Conservation (phyloP, 2,797 vertebrate species). For the Poecilia picta region DNA sequence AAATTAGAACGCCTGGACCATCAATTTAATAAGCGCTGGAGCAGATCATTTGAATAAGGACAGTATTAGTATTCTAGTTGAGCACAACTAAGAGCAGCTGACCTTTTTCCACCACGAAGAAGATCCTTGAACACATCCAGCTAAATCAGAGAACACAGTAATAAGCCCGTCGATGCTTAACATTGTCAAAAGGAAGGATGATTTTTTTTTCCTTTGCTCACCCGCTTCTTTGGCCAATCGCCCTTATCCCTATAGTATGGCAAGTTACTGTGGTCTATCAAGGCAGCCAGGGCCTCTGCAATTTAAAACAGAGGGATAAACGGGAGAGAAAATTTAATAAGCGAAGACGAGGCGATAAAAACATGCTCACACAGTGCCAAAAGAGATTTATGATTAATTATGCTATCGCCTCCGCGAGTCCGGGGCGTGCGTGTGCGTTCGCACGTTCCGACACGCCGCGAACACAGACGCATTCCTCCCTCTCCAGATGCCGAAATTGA, state of each 20-base stretch:
- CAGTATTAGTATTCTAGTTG: slow-evolving; percentile 97
- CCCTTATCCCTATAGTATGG: slow-evolving; percentile 52
- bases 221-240: slow-evolving; percentile 43
- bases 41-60: slow-evolving; percentile 99
- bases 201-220: slow-evolving; percentile 33
- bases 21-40: slow-evolving; percentile 98
- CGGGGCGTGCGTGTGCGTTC: slow-evolving; percentile 47
- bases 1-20: slow-evolving; percentile 96
- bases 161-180: slow-evolving; percentile 92
- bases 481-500: slow-evolving; percentile 82
- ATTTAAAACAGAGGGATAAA: slow-evolving; percentile 59
- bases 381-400: slow-evolving; percentile 78
- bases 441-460: slow-evolving; percentile 14
- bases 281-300: slow-evolving; percentile 72
- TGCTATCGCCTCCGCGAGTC: slow-evolving; percentile 58
- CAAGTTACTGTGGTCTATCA: slow-evolving; percentile 82
- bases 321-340: slow-evolving; percentile 41
- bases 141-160: slow-evolving; percentile 91
- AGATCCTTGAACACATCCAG: slow-evolving; percentile 97
- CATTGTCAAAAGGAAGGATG: slow-evolving; percentile 87
- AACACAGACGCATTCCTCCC: slow-evolving; percentile 36
- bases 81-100: slow-evolving; percentile 98
- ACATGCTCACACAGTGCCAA: slow-evolving; percentile 72
- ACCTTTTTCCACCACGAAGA: slow-evolving; percentile 94
- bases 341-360: slow-evolving; percentile 72